A percentile compares a stretch with the other conserved stretches of the same genome.
Evolutionary conservation across 2,113 vertebrate species (phyloP).

Genomic region (Ciconia maguari): DNA sequence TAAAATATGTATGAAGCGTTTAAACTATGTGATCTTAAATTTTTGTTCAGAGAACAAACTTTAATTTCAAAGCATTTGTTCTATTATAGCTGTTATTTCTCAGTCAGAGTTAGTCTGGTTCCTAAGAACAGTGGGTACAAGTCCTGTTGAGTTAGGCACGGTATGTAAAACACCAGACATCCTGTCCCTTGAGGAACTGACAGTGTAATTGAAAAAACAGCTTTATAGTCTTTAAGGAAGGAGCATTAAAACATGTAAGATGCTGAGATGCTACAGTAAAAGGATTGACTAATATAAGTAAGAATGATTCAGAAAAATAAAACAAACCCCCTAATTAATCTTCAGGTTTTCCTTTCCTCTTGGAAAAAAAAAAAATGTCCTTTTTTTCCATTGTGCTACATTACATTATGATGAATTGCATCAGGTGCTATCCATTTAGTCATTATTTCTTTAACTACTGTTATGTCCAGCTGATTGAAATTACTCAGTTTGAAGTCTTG

Average conservation of each 20-base stretch:
- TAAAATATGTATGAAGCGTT: not conserved
- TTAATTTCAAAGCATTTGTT: not conserved
- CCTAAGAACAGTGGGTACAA: not conserved
- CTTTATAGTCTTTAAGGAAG: not conserved
- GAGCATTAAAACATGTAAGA: not conserved
- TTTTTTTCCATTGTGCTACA: slow-evolving; percentile 41
- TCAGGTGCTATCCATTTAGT: slow-evolving; percentile 71
- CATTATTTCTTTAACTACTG: slow-evolving; percentile 74
- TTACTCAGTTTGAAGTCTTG: slow-evolving; percentile 74
- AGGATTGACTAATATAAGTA: not conserved
- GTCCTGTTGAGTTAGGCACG: not conserved
- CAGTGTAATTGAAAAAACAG: slow-evolving; percentile 3
- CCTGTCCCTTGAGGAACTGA: not conserved
- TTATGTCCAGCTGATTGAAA: slow-evolving; percentile 77
- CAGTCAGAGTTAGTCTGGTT: not conserved
- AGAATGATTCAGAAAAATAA: not conserved
- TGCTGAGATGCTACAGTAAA: not conserved
- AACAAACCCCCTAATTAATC: not conserved
- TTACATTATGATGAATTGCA: slow-evolving; percentile 63
- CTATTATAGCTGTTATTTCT: not conserved
- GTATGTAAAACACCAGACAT: slow-evolving; percentile 10
- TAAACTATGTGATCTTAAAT: not conserved
- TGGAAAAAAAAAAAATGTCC: not conserved
- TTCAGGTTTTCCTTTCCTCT: slow-evolving; percentile 49
- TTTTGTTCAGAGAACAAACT: not conserved